phyloP scores from a whole-genome alignment of 30 jellyfish, hydroid and myxozoan genomes.

The Pseudorhiza aurosa region DNA sequence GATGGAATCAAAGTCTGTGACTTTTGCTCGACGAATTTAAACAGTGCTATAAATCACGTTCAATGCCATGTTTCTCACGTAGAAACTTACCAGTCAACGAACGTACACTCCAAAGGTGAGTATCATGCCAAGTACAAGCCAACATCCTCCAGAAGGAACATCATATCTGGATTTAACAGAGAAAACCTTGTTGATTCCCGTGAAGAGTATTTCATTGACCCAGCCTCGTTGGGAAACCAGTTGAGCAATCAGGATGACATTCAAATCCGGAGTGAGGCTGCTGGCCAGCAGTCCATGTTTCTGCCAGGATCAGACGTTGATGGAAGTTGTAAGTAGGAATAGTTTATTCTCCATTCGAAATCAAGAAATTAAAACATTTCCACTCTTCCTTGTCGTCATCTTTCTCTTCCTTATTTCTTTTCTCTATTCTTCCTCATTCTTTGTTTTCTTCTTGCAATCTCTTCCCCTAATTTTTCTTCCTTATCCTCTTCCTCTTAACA shows the following conservation, averaged over 20 bases:
- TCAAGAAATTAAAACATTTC: too few species aligned
- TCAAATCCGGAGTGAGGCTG: conserved; percentile 11
- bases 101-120: background rate
- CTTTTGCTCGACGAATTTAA: too few species aligned
- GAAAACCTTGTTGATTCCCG: conserved; percentile 45
- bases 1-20: too few species aligned
- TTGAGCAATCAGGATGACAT: conserved; percentile 16
- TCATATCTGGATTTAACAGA: conserved; percentile 46
- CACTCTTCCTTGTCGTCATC: background rate
- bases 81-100: background rate
- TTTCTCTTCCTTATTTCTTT: background rate
- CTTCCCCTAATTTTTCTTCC: background rate
- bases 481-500: background rate
- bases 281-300: conserved; percentile 28
- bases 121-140: background rate
- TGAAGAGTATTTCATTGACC: conserved; percentile 22
- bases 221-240: conserved; percentile 24
- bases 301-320: conserved; percentile 16
- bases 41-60: too few species aligned
- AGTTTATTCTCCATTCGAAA: too few species aligned
- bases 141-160: conserved; percentile 21
- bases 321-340: conserved; percentile 1
- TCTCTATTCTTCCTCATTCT: background rate
- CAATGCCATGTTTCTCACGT: background rate
- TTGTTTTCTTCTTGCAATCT: background rate